Percentiles rank a stretch among this genome's conserved stretches.
Conservation (phyloP, 1,140 invertebrate genomes). For the Myzus persicae region DNA sequence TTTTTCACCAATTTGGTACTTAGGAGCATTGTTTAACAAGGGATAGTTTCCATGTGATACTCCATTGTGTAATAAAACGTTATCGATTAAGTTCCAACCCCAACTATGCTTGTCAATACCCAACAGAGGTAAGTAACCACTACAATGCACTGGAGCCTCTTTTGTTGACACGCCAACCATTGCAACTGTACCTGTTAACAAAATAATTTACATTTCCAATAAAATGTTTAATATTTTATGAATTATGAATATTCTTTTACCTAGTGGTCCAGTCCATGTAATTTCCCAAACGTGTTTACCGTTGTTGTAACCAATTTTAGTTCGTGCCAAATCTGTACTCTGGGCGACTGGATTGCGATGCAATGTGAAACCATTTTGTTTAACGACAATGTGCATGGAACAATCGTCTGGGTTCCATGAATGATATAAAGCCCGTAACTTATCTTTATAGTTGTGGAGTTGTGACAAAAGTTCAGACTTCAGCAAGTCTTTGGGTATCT, state of each 20-base stretch:
- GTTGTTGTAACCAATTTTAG: slow-evolving; percentile 91
- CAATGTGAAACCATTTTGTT: slow-evolving; percentile 95
- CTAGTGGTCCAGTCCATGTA: slow-evolving; percentile 97
- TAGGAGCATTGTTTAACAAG: slow-evolving; percentile 93
- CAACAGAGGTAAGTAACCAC: slow-evolving; percentile 92
- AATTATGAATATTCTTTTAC: background rate
- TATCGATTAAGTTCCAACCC: slow-evolving; percentile 99
- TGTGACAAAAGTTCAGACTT: slow-evolving; percentile 92
- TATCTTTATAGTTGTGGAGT: slow-evolving; percentile 90
- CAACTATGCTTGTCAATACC: slow-evolving; percentile 97
- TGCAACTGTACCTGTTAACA: slow-evolving; percentile 78
- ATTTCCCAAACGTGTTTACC: slow-evolving; percentile 98
- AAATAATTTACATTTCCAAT: background rate
- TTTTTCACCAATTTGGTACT: slow-evolving; percentile 96
- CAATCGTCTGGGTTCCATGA: slow-evolving; percentile 98
- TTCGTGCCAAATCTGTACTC: slow-evolving; percentile 95
- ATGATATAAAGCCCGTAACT: slow-evolving; percentile 92
- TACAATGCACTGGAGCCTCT: slow-evolving; percentile 87
- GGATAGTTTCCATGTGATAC: slow-evolving; percentile 96
- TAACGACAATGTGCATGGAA: slow-evolving; percentile 95
- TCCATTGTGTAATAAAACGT: slow-evolving; percentile 95
- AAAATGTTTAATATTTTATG: background rate
- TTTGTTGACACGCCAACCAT: slow-evolving; percentile 95
- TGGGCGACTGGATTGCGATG: slow-evolving; percentile 98
- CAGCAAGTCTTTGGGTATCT: slow-evolving; percentile 88